Conservation (phyloP, 1,140 invertebrate species). For the Microplitis demolitor region DNA sequence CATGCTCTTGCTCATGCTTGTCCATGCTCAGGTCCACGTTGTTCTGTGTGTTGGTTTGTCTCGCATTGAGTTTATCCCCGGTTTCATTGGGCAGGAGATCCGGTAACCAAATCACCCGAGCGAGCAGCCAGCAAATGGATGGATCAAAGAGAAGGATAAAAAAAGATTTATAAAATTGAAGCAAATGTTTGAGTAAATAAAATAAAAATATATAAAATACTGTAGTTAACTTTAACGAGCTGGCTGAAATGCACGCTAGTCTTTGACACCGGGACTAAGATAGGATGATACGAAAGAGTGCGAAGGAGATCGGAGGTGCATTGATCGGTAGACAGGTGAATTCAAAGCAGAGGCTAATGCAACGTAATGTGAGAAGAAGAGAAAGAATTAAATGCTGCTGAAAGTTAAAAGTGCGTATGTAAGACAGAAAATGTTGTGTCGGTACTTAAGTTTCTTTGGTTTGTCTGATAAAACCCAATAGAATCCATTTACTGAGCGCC, state of each 20-base stretch:
- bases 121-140: too few relatives aligned
- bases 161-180: neutral
- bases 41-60: too few relatives aligned
- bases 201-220: neutral
- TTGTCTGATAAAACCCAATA: neutral
- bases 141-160: neutral
- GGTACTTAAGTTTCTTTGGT: too few relatives aligned
- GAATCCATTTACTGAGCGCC: neutral
- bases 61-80: too few relatives aligned
- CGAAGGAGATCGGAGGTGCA: conserved; percentile 13
- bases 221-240: conserved; percentile 23
- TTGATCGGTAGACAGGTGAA: conserved; percentile 25
- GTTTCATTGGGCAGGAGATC: too few relatives aligned
- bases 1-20: too few relatives aligned
- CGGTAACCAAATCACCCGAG: too few relatives aligned
- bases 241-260: conserved; percentile 8
- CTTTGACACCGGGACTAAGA: conserved; percentile 13
- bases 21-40: too few relatives aligned
- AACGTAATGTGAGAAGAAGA: neutral
- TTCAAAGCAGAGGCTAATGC: conserved; percentile 8
- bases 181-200: neutral
- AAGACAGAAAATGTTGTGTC: neutral
- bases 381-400: too few relatives aligned
- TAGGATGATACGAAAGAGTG: conserved; percentile 22
- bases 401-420: neutral